phyloP scores from a whole-genome alignment of 1,140 invertebrate genomes.

The Bemisia tabaci region DNA sequence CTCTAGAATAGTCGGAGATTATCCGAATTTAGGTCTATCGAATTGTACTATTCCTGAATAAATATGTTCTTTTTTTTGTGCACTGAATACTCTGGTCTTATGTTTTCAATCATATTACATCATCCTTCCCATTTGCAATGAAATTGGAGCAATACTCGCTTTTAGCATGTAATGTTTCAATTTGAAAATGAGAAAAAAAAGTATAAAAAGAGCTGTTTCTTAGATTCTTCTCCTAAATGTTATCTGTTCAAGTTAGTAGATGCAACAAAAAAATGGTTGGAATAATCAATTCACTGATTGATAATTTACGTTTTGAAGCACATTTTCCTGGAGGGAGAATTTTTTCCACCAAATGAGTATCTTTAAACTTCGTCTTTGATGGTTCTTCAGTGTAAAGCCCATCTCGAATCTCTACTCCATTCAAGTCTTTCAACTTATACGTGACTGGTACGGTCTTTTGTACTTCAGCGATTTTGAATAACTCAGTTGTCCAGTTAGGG shows the following conservation, averaged over 20 bases:
- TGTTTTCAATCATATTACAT: too few relatives aligned
- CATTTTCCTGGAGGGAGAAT: background rate
- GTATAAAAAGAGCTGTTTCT: background rate
- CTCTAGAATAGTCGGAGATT: too few relatives aligned
- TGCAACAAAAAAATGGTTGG: background rate
- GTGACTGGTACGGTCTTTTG: constrained; percentile 25
- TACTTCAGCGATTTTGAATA: constrained; percentile 28
- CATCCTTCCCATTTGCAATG: too few relatives aligned
- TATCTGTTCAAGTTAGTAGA: too few relatives aligned
- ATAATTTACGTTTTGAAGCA: background rate
- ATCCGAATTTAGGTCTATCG: too few relatives aligned
- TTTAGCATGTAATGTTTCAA: too few relatives aligned
- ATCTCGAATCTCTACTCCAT: background rate
- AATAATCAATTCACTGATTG: background rate
- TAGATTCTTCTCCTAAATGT: too few relatives aligned
- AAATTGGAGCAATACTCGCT: too few relatives aligned
- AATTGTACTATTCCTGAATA: too few relatives aligned
- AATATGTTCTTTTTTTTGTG: too few relatives aligned
- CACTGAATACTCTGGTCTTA: too few relatives aligned
- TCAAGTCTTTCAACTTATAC: background rate
- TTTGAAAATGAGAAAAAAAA: constrained; percentile 2
- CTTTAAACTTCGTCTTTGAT: constrained; percentile 1
- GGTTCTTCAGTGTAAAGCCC: background rate
- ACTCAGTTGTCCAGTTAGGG: constrained; percentile 31
- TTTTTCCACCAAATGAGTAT: constrained; percentile 18